A percentile compares a stretch with the other conserved stretches of the same genome.
phyloP scores from a whole-genome alignment of 2,113 vertebrate genomes.

The Sorex fumeus region DNA sequence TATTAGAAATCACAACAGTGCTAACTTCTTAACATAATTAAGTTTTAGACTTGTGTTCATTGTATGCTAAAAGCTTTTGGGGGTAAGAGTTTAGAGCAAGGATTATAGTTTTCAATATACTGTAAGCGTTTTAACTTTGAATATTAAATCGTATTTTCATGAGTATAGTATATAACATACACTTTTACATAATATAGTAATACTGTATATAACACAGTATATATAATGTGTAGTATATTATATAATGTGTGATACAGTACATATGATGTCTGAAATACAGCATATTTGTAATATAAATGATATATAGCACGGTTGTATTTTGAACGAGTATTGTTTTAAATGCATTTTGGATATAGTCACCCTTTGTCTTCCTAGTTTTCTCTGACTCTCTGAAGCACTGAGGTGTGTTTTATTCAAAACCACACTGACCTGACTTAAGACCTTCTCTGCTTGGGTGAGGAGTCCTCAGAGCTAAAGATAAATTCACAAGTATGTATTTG shows the following conservation, averaged over 20 bases:
- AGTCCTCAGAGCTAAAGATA: constrained; percentile 21
- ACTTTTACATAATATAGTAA: not conserved
- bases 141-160: constrained; percentile 60
- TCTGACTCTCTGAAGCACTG: constrained; percentile 57
- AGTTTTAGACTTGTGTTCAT: constrained; percentile 26
- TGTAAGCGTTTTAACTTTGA: constrained; percentile 30
- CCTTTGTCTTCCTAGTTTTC: constrained; percentile 64
- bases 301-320: constrained; percentile 28
- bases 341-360: constrained; percentile 33
- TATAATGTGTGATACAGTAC: no score
- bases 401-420: constrained; percentile 68
- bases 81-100: constrained; percentile 55
- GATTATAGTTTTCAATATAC: constrained; percentile 60
- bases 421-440: constrained; percentile 49
- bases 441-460: constrained; percentile 56
- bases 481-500: constrained; percentile 32
- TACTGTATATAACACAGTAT: no score
- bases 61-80: constrained; percentile 32
- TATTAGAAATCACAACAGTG: constrained; percentile 61
- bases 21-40: constrained; percentile 22
- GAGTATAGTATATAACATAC: not conserved
- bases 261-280: no score
- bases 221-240: no score
- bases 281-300: no score
- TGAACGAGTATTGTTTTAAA: constrained; percentile 68